Evolutionary conservation across 2,113 vertebrate species (phyloP).

Genomic region (Lichenostomus cassidix): DNA sequence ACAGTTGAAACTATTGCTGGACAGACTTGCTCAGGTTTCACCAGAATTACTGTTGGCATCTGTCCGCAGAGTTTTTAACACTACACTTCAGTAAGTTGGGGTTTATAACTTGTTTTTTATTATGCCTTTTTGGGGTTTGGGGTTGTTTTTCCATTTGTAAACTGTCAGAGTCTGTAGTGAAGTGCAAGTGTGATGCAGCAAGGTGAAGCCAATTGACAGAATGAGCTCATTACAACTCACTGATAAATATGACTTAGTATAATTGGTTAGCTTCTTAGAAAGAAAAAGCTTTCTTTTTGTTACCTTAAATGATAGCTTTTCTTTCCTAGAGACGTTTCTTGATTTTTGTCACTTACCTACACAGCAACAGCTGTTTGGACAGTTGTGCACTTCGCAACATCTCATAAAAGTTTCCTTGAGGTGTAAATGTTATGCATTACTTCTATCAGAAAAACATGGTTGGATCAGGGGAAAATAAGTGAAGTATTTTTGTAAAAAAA

Average conservation of each 20-base stretch:
- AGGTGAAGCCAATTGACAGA: not conserved
- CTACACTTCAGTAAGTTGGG: constrained; percentile 87
- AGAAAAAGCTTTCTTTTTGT: not conserved
- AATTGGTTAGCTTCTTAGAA: not conserved
- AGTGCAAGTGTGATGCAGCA: not conserved
- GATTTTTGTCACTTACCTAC: not conserved
- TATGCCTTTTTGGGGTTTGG: not conserved
- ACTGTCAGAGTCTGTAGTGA: not conserved
- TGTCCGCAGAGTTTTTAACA: constrained; percentile 88
- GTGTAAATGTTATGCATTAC: not conserved
- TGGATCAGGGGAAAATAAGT: not conserved
- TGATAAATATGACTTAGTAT: not conserved
- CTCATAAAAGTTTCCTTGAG: not conserved
- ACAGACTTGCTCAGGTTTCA: constrained; percentile 94
- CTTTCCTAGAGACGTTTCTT: not conserved
- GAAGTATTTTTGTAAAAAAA: not conserved
- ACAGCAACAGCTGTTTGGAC: not conserved
- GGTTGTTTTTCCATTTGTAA: not conserved
- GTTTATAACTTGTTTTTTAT: not conserved
- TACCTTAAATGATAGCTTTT: not conserved
- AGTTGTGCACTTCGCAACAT: not conserved
- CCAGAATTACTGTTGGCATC: constrained; percentile 92
- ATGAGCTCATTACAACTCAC: not conserved
- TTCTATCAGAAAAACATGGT: not conserved
- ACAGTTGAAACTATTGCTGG: constrained; percentile 93